Evolutionary conservation across 2,797 vertebrate genomes (phyloP), one percentile per base, ranked within the genome.

Genomic region (Pangasius larnaudii): DNA sequence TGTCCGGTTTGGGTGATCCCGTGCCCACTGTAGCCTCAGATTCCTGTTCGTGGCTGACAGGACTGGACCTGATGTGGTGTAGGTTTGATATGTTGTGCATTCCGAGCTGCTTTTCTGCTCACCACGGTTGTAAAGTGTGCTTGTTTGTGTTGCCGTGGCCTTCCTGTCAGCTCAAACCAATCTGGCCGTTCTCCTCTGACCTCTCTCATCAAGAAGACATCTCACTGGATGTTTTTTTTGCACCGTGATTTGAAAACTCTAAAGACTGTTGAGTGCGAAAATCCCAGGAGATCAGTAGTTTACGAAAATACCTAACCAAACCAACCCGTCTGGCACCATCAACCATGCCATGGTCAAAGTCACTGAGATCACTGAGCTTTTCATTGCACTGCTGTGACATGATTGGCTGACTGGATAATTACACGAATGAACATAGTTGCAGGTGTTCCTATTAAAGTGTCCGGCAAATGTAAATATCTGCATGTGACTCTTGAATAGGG

Each of bases 401-500:
- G 58, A 81, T 14, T 16, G 36, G 56, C 18, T 33, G 77, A 18
- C 16, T 59, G 19, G 11, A 81, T 65, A 63, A 82, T 6, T 42
- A 13, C 36, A n/a, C 3, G 27, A 49, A 7, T 5, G 24, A 46
- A 75, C 72, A 27, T n/a, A 4, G 58, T 69, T 33, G 67, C 59
- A 77, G 22, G 46, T 84, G 79, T 85, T 85, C 11, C 79, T 14
- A 83, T 42, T 61, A 59, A 59, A 85, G 24, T 84, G 58, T 16
- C 59, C 3, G 7, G 59, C 36, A 22, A 61, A 59, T 5, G 24
- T 56, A 69, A 84, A 36, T 42, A 75, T 84, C 82, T 88, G 59
- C 87, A 88, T 91, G 85, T 85, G 89, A 89, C 87, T 88, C 89
- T 88, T 71, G 74, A 86, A 86, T 69, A 87, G 77, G 71, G 88